phyloP scores from a whole-genome alignment of 2,888 invertebrate genomes.

The Rhabditoides inermis region DNA sequence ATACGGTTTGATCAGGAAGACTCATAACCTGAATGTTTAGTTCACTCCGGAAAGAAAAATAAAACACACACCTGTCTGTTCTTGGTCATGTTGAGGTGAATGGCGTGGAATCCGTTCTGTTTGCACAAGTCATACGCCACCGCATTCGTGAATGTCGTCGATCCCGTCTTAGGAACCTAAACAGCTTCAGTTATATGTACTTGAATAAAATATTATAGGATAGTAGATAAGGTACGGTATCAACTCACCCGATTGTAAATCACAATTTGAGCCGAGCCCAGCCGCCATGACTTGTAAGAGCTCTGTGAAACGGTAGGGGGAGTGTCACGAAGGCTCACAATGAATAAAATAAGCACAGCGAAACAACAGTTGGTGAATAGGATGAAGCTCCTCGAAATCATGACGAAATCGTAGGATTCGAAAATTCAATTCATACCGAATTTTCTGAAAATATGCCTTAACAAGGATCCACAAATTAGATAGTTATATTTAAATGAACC shows the following conservation, averaged over 20 bases:
- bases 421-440: no score
- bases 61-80: slow-evolving; percentile 65
- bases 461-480: no score
- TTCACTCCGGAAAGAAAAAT: not conserved
- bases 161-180: slow-evolving; percentile 49
- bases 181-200: not conserved
- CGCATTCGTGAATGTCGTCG: slow-evolving; percentile 49
- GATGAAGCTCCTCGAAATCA: no score
- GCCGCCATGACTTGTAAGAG: no score
- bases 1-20: slow-evolving; percentile 76
- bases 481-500: no score
- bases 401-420: no score
- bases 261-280: no score
- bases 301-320: no score
- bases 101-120: slow-evolving; percentile 60
- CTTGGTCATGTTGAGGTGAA: slow-evolving; percentile 90
- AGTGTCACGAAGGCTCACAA: no score
- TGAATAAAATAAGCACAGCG: no score
- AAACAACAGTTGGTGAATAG: no score
- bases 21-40: slow-evolving; percentile 68
- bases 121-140: slow-evolving; percentile 47
- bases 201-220: not conserved
- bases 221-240: not conserved
- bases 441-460: no score
- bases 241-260: slow-evolving; percentile 30